Base-by-base conservation (phyloP, 2,888 invertebrate genomes). In the Zaprionus obscuricornis region DNA sequence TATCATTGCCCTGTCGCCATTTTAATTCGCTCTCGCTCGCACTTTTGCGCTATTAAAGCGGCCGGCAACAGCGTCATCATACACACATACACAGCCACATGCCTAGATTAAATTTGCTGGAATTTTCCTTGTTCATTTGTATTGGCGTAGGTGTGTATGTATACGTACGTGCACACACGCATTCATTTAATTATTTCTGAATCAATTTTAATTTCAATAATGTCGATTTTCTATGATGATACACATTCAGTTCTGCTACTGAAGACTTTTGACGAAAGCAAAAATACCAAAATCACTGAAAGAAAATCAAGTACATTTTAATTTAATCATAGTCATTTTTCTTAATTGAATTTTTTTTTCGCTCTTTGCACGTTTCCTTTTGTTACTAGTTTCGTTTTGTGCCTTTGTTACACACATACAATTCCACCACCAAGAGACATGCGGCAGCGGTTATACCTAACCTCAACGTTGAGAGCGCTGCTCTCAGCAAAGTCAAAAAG, bases 171-270 rank as follows among this genome's bases (percentile, higher is more conserved):
- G 20, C 7, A 10, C 36, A 43, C 22, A 24, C 20, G 47, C 37
- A 52, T 24, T 16, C 50, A 55, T 50, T 51, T 40, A 34, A 34
- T 57, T 50, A 40, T 29, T 31, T 45, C 43, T 66, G 24, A 40
- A 40, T 51, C 13, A 37, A 20, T 39, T 56, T n/a, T 22, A 26
- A 27, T 18, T 40, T 5, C 3, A 34, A 29, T 26, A n/a, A 42
- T 36, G 64, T 84, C 66, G 74, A 73, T 85, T 86, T 72, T 68
- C 33, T 40, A 87, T 89, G 90, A 89, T 88, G 88, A 89, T 69
- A 64, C 36, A 24, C 20, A 70, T 73, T 67, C 90, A 90, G 90
- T 90, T 90, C 90, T 90, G 90, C 90, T 90, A 88, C 90, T 89
- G 90, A 90, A 81, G 67, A 77, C 64, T 55, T 68, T 75, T 90